Base-by-base conservation (phyloP, 2,888 invertebrate species). In the Protula sp. region DNA sequence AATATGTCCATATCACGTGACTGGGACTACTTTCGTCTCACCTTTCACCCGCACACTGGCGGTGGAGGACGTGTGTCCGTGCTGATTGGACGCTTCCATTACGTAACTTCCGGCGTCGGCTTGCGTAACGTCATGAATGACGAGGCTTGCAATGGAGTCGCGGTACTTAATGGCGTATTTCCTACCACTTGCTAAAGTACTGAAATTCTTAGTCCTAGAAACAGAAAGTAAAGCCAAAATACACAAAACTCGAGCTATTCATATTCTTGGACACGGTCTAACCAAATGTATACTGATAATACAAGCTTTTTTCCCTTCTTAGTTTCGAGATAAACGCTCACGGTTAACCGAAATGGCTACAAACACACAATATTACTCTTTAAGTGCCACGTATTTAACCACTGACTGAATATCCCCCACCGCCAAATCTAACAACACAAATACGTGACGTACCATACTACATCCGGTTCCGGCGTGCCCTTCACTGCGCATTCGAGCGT, bases 91-190 rank as follows among this genome's bases (percentile, higher is more conserved):
- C 5, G 67, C 69, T 59, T 68, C 68, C 29, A 68, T 65, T 9
- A 62, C 66, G 63, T 71, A 73, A 31, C 58, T 54, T 9, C 71
- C 73, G 30, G 59, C 60, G 54, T 73, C 72, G 3, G 48, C 54
- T 9, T 65, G 57, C n/a, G 52, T 57, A 22, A 68, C 60, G 56
- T 69, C 67, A 51, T 52, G 87, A 69, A 93, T 87, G 26, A 87
- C 86, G 55, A 94, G 78, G 22, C 61, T 52, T 2, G 68, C 69
- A 2, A 59, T 53, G 28, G 60, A 58, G 45, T 71, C 69, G 4
- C 60, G 51, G 57, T 65, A 72, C 57, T 67, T 68, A 48, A 71
- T 70, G 22, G 62, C 66, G 64, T 73, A 74, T 59, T 75, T 77
- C 48, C 65, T 66, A 1, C 71, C 66, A n/a, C 66, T 62, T 5